Percentiles rank a stretch among this genome's conserved stretches.
Conservation (phyloP, 2,113 vertebrate genomes). For the Mobula hypostoma region DNA sequence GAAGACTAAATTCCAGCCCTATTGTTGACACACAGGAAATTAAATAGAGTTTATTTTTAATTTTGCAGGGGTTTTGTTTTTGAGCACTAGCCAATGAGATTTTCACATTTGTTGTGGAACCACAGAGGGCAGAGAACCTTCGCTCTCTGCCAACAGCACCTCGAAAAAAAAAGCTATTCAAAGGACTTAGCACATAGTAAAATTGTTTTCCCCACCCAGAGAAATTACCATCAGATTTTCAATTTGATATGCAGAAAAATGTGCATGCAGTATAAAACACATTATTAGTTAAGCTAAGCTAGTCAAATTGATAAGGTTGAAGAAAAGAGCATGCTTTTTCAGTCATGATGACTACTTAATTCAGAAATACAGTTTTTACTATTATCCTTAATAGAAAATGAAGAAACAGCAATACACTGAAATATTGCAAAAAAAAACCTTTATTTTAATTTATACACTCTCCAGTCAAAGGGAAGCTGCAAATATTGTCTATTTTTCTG, state of each 20-base stretch:
- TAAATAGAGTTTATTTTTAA: background rate
- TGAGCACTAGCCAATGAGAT: background rate
- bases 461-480: background rate
- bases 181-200: background rate
- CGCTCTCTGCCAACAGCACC: background rate
- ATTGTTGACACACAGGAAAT: background rate
- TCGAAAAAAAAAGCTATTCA: background rate
- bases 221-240: background rate
- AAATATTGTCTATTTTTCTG: background rate
- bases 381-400: background rate
- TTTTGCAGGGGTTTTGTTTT: background rate
- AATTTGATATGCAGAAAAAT: background rate
- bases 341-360: background rate
- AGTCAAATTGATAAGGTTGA: background rate
- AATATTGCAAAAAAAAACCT: background rate
- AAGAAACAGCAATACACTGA: background rate
- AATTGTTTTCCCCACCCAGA: background rate
- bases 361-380: background rate
- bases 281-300: background rate
- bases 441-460: background rate
- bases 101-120: background rate
- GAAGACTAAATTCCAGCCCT: background rate
- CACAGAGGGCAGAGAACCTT: background rate
- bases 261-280: background rate
- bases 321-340: background rate